Evolutionary conservation across 2,797 vertebrate genomes (phyloP), one percentile per base, ranked within the genome.

Genomic region (Schizopygopsis malacanthus): DNA sequence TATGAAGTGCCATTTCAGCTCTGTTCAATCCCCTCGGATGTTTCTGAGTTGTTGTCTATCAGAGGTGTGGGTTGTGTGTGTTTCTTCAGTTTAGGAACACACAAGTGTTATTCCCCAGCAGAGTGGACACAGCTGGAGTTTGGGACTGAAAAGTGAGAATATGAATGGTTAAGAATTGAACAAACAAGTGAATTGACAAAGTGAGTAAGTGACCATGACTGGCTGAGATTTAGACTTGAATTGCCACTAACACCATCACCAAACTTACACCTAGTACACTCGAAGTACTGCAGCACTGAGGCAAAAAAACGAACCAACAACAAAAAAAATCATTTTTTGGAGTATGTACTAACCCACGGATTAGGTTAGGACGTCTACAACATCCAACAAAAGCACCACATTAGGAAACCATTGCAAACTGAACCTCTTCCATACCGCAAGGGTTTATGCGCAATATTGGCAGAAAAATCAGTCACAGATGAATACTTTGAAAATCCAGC

Each of bases 381-480:
- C 63, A 37, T 67, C 7, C 7, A 67, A 37, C 37, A 67, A 65
- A 47, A 15, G 2, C 63, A 4, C 63, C 28, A 37, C 33, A 37
- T 37, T 67, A 37, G 28, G 33, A 37, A 67, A 67, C 63, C 63
- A 67, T 67, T 67, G 63, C 63, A 67, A 37, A 37, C 33, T 67
- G 63, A 67, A 67, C 63, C 16, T 1, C 63, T 67, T 67, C 63
- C 63, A 67, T 18, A 67, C 63, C 63, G 15, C 63, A 67, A 67
- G 63, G 63, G 63, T 18, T 67, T 37, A 37, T 67, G 3, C 16
- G 0, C 65, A 37, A 67, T 67, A 37, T 37, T 37, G 65, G 65
- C 25, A 28, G 15, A 37, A 67, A 37, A 67, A 67, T 67, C 65
- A 67, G 65, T 67, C 63, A 67, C 63, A 67, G 63, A 67, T 67